phyloP scores from a whole-genome alignment of 2,888 invertebrate species.

The Drosophila paracracens region DNA sequence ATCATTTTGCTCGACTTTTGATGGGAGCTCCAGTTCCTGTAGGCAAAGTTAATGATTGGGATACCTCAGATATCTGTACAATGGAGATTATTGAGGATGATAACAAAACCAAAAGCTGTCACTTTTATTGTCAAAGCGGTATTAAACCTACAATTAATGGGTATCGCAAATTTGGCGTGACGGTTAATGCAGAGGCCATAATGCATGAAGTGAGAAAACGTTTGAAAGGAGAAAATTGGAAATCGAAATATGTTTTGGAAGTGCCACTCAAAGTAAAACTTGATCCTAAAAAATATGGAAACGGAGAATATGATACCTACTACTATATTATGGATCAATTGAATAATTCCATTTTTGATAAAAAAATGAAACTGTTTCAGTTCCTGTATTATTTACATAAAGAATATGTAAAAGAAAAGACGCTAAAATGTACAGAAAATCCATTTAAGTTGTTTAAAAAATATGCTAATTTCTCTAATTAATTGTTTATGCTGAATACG shows the following conservation, averaged over 20 bases:
- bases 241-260: constrained; percentile 7
- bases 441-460: background rate
- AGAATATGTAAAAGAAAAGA: background rate
- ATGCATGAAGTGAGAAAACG: constrained; percentile 5
- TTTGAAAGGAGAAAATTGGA: constrained; percentile 6
- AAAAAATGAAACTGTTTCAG: too few species aligned
- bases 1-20: constrained; percentile 3
- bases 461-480: too few species aligned
- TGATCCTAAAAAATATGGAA: background rate
- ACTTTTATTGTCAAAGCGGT: background rate
- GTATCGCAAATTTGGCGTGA: rapidly evolving
- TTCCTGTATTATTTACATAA: background rate
- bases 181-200: background rate
- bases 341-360: too few species aligned
- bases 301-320: background rate
- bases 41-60: too few species aligned
- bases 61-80: background rate
- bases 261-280: background rate
- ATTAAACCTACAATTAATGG: background rate
- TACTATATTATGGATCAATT: too few species aligned
- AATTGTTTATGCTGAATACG: too few species aligned
- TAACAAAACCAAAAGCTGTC: constrained; percentile 1
- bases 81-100: background rate
- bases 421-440: background rate
- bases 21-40: background rate